Evolutionary conservation across 2,113 vertebrate genomes (phyloP).

Genomic region (Apaloderma vittatum): DNA sequence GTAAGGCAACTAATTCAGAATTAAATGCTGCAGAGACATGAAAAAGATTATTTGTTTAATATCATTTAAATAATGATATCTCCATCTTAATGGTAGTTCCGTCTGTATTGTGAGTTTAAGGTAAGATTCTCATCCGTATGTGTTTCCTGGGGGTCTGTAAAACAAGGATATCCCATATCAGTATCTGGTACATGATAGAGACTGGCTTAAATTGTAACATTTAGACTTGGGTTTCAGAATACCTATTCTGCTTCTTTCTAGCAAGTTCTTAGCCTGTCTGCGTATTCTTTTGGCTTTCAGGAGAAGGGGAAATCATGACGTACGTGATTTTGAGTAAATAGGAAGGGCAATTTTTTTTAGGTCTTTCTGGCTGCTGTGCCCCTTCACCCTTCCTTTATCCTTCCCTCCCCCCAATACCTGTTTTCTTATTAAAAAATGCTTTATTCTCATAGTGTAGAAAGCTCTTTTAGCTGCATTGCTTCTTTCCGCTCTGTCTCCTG

Average conservation of each 20-base stretch:
- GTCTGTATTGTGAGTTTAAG: not conserved
- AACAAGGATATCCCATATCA: fast-evolving
- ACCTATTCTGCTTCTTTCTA: not conserved
- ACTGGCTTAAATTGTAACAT: not conserved
- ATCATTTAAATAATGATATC: not conserved
- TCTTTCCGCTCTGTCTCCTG: not conserved
- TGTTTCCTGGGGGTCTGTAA: fast-evolving
- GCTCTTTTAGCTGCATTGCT: not conserved
- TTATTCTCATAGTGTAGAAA: not conserved
- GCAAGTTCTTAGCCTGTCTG: not conserved
- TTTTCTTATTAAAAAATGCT: not conserved
- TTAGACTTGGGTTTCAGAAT: not conserved
- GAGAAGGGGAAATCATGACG: not conserved
- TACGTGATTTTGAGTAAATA: not conserved
- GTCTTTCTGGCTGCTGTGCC: not conserved
- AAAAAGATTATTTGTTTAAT: not conserved
- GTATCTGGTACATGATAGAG: not conserved
- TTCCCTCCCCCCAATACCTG: no score
- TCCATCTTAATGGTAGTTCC: not conserved
- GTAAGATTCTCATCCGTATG: not conserved
- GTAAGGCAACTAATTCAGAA: not conserved
- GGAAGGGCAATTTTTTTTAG: not conserved
- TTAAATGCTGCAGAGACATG: not conserved
- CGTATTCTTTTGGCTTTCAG: not conserved
- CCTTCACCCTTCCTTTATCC: no score